phyloP scores from a whole-genome alignment of 1,140 invertebrate genomes.

The Potamilus streckersoni region DNA sequence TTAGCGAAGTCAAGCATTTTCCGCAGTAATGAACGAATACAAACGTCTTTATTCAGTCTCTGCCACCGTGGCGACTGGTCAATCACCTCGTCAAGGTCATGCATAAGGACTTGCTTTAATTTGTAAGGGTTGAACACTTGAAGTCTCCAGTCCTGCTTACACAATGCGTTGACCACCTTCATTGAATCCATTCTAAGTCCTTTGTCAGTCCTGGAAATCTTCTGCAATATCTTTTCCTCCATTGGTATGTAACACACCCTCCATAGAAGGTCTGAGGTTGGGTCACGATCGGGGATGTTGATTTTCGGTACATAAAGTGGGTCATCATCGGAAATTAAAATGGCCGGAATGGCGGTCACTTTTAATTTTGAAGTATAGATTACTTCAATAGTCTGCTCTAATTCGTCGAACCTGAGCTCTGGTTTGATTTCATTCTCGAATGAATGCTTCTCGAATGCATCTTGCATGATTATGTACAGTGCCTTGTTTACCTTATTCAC shows the following conservation, averaged over 20 bases:
- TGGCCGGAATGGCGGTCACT: slow-evolving; percentile 37
- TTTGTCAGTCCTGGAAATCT: slow-evolving; percentile 46
- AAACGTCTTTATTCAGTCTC: slow-evolving; percentile 40
- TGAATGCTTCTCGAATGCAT: slow-evolving; percentile 17
- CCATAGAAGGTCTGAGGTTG: slow-evolving; percentile 41
- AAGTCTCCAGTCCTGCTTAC: slow-evolving; percentile 49
- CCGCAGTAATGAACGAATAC: slow-evolving; percentile 42
- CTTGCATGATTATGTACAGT: slow-evolving; percentile 19
- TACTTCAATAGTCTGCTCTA: slow-evolving; percentile 31
- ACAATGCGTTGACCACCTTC: slow-evolving; percentile 37
- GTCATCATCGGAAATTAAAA: slow-evolving; percentile 29
- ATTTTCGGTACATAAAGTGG: slow-evolving; percentile 39
- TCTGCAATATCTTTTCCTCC: slow-evolving; percentile 44
- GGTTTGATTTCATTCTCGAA: slow-evolving; percentile 29
- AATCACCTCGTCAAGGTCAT: slow-evolving; percentile 50
- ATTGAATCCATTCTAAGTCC: slow-evolving; percentile 42
- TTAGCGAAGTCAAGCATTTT: slow-evolving; percentile 40
- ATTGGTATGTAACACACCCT: slow-evolving; percentile 36
- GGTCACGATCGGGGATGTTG: slow-evolving; percentile 37
- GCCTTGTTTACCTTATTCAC: slow-evolving; percentile 18
- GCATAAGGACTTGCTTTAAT: slow-evolving; percentile 47
- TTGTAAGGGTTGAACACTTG: slow-evolving; percentile 41
- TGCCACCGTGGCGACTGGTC: slow-evolving; percentile 55
- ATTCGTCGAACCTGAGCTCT: slow-evolving; percentile 22
- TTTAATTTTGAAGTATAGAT: slow-evolving; percentile 25